Conservation (phyloP, 2,888 invertebrate genomes). For the Sphaerophoria taeniata region DNA sequence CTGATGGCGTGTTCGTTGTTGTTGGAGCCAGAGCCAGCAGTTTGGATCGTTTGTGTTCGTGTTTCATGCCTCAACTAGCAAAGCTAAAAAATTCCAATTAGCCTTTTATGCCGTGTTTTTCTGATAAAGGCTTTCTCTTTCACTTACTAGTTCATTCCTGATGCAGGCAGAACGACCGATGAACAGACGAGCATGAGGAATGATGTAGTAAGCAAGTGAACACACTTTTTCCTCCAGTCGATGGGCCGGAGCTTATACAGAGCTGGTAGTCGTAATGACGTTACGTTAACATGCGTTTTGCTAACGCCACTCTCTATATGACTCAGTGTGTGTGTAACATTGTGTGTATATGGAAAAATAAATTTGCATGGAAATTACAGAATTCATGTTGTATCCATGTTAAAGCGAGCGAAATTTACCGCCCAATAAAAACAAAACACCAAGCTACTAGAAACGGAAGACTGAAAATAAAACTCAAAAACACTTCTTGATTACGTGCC, state of each 20-base stretch:
- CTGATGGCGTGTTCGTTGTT: neutral
- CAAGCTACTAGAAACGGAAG: neutral
- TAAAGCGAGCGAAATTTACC: slow-evolving; percentile 23
- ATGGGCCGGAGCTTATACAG: neutral
- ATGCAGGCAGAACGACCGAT: neutral
- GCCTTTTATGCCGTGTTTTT: slow-evolving; percentile 34
- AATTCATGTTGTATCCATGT: slow-evolving; percentile 35
- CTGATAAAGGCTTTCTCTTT: slow-evolving; percentile 19
- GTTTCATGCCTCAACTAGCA: slow-evolving; percentile 41
- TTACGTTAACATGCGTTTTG: slow-evolving; percentile 12
- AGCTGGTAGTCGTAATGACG: neutral
- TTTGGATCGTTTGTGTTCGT: slow-evolving; percentile 17
- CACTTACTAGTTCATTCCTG: neutral
- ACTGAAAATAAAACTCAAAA: slow-evolving; percentile 18
- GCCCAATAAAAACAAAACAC: slow-evolving; percentile 15
- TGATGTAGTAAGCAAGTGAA: slow-evolving; percentile 21
- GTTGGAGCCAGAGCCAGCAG: too few relatives aligned
- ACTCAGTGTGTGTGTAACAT: slow-evolving; percentile 2
- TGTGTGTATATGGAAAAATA: slow-evolving; percentile 34
- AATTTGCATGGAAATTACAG: slow-evolving; percentile 35
- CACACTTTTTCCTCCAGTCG: slow-evolving; percentile 50
- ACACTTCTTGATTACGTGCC: slow-evolving; percentile 30
- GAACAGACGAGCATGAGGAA: neutral
- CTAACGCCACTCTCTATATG: neutral
- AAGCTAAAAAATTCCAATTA: slow-evolving; percentile 49